phyloP scores from a whole-genome alignment of 2,888 invertebrate genomes.

The Synergus itoensis region DNA sequence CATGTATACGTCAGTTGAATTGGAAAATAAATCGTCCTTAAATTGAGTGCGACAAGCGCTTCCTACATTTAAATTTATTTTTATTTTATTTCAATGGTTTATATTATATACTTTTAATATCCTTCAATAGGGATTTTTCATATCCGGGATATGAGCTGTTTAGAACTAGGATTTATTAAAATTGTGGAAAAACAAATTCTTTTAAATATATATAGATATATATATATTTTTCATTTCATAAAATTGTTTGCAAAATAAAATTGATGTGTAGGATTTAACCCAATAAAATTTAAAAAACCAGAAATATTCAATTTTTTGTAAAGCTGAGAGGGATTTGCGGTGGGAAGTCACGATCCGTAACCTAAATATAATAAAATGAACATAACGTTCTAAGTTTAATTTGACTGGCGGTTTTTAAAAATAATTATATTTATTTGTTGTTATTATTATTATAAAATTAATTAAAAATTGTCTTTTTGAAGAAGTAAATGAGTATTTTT shows the following conservation, averaged over 20 bases:
- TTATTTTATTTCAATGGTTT: not conserved
- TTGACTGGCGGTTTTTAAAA: not conserved
- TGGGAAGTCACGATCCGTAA: not conserved
- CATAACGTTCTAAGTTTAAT: not conserved
- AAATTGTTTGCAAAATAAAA: too few relatives aligned
- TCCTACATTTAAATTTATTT: not conserved
- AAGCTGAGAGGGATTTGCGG: not conserved
- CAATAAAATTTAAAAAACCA: not conserved
- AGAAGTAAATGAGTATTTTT: not conserved
- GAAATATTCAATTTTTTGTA: not conserved
- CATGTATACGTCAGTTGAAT: not conserved
- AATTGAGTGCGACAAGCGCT: not conserved
- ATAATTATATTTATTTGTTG: not conserved
- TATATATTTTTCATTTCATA: too few relatives aligned
- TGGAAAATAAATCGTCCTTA: slow-evolving; percentile 14
- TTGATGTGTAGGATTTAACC: too few relatives aligned
- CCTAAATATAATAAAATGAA: not conserved
- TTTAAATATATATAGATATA: too few relatives aligned
- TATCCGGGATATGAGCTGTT: not conserved
- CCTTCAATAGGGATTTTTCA: not conserved
- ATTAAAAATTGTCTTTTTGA: not conserved
- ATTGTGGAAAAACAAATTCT: too few relatives aligned
- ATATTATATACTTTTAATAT: not conserved
- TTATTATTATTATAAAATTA: not conserved
- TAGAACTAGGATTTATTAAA: too few relatives aligned